Base-by-base conservation (phyloP, 2,888 invertebrate species). In the Podabrus alpinus region DNA sequence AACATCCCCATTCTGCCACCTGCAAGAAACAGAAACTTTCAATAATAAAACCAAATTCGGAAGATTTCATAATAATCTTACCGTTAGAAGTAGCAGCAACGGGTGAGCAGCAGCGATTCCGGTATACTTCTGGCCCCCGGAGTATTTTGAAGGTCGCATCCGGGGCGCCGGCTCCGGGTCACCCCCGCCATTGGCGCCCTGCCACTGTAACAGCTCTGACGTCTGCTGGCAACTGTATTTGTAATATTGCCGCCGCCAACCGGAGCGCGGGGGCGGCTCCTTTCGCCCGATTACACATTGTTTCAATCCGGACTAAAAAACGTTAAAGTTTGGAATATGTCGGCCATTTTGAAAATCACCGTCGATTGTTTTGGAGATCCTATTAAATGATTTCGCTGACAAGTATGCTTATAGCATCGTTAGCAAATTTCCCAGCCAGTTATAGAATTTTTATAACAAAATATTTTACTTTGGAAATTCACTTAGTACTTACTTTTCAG, bases 131-230 rank as follows among this genome's bases (percentile, higher is more conserved):
- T 88, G 88, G 86, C 86, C 84, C 86, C 83, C 81, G 82, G 80
- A 81, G 77, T 80, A 75, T 79, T 79, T 87, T 87, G 88, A 88
- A 88, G 88, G 88, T 88, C 88, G 86, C 88, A 86, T 89, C 86
- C 87, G 87, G 87, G 88, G 88, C 88, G 89, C 89, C 90, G 89
- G 88, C 86, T 86, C 83, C 88, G 84, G 88, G 87, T 86, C 88
- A 86, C 86, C 88, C 75, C 81, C 81, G 80, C 83, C 83, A 87
- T 88, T 88, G 88, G 87, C 87, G 86, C 87, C 87, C 87, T 86
- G 86, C 88, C 84, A 84, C 86, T 80, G 88, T 82, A 78, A 80
- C 81, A 82, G 78, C 79, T 81, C 81, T 82, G 83, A 83, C 83
- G 82, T 81, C 78, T 74, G 77, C 77, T 80, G 77, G 85, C 81